Evolutionary conservation across 2,113 vertebrate genomes (phyloP).

Genomic region (Peromyscus californicus): DNA sequence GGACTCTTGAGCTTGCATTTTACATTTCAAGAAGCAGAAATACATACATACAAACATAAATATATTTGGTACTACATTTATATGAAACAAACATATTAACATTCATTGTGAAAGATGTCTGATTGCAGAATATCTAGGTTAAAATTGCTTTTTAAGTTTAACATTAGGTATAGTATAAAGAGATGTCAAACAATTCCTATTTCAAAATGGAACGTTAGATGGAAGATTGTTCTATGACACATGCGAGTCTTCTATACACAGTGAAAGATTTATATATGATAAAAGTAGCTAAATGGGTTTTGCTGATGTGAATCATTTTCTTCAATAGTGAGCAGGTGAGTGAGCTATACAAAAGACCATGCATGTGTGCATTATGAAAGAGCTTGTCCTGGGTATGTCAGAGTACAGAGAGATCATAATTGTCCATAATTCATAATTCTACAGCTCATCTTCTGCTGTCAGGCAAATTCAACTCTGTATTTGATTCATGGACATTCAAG

Average conservation of each 20-base stretch:
- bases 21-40: constrained; percentile 46
- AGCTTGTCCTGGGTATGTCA: not conserved
- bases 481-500: not conserved
- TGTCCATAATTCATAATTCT: not conserved
- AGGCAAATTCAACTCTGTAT: not conserved
- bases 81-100: constrained; percentile 62
- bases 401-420: not conserved
- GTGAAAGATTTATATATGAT: not conserved
- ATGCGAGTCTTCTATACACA: not conserved
- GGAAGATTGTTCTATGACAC: constrained; percentile 27
- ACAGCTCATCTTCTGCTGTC: not conserved
- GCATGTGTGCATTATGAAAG: not conserved
- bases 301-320: not conserved
- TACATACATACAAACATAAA: not conserved
- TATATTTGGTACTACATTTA: constrained; percentile 37
- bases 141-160: constrained; percentile 63
- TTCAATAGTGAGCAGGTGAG: not conserved
- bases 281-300: not conserved
- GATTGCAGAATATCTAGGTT: constrained; percentile 40
- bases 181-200: constrained; percentile 47
- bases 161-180: not conserved
- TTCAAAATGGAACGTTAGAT: constrained; percentile 10
- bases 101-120: constrained; percentile 54
- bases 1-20: constrained; percentile 25
- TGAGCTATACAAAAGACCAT: not conserved